Conservation (phyloP, 2,797 vertebrate species). For the Sebastes minor region DNA sequence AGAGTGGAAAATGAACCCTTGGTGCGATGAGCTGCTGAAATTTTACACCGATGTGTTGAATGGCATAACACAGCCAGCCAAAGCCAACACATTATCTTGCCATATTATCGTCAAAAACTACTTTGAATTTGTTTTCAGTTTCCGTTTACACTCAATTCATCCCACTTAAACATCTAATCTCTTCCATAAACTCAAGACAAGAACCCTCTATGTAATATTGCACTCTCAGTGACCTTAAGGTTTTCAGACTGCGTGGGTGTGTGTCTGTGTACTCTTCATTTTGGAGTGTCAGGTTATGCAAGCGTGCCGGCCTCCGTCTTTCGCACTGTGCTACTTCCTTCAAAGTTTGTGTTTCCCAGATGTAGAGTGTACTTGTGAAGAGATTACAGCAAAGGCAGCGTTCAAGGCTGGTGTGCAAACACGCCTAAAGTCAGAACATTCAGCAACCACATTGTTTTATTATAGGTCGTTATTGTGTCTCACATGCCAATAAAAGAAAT, state of each 20-base stretch:
- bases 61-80: constrained; percentile 9
- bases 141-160: not conserved
- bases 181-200: not conserved
- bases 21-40: constrained; percentile 46
- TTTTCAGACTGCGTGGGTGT: not conserved
- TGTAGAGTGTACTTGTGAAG: constrained; percentile 38
- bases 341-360: constrained; percentile 48
- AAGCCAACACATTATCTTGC: constrained; percentile 18
- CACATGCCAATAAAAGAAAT: not conserved
- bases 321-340: constrained; percentile 36
- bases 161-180: not conserved
- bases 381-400: constrained; percentile 15
- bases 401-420: constrained; percentile 16
- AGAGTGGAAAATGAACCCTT: constrained; percentile 36
- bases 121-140: not conserved
- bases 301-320: constrained; percentile 7
- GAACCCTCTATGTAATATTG: not conserved
- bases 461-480: not conserved
- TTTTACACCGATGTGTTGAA: constrained; percentile 52
- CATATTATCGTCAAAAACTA: not conserved
- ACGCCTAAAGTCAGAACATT: not conserved
- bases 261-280: not conserved
- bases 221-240: not conserved
- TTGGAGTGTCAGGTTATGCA: constrained; percentile 18
- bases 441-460: not conserved